A percentile compares a stretch with the other conserved stretches of the same genome.
These are phyloP conservation scores for Centropus bengalensis DNA, from an alignment of 2,113 vertebrate species.

Conservation along the genomic window DNA sequence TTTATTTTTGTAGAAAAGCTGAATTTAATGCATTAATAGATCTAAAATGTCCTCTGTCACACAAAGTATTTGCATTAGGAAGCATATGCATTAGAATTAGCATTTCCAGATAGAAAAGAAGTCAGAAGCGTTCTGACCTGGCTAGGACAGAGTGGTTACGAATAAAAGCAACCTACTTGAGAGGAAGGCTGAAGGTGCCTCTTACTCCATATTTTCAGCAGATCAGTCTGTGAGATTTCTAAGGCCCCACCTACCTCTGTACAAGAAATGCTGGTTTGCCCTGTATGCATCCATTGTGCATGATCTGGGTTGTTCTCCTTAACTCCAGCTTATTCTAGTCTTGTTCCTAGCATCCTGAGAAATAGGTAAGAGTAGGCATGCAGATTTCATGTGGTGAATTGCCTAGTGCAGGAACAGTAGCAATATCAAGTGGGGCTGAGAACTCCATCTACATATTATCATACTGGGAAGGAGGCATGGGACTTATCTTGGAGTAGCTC, in stretches of 20 bases:
- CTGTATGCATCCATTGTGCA: fast-evolving
- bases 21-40: neutral
- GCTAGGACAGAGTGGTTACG: neutral
- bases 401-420: neutral
- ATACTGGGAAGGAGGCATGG: neutral
- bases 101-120: neutral
- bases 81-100: neutral
- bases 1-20: neutral
- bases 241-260: neutral
- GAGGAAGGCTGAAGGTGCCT: neutral
- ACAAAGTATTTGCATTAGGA: neutral
- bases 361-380: fast-evolving
- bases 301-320: neutral
- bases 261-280: neutral
- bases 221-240: neutral
- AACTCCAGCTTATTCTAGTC: neutral
- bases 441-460: fast-evolving
- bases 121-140: neutral
- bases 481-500: neutral
- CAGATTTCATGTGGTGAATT: fast-evolving
- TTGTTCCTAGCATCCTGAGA: fast-evolving
- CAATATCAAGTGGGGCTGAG: neutral
- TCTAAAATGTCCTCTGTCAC: neutral
- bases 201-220: neutral
- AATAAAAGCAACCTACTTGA: neutral